Conservation (phyloP, 2,797 vertebrate species). For the Cyclura pinguis region DNA sequence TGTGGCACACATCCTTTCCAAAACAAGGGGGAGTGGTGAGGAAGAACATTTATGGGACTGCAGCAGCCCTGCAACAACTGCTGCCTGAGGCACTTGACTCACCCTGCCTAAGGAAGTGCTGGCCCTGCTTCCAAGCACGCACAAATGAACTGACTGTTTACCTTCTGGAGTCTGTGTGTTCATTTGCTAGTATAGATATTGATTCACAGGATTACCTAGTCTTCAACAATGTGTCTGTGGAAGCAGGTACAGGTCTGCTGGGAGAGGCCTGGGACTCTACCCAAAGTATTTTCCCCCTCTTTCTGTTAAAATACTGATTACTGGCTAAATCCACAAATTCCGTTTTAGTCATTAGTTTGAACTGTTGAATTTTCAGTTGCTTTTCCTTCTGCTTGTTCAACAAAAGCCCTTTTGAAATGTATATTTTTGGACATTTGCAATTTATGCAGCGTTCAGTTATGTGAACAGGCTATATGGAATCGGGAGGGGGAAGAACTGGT, state of each 20-base stretch:
- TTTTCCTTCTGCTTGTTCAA: background rate
- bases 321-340: background rate
- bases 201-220: background rate
- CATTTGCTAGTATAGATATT: background rate
- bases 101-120: background rate
- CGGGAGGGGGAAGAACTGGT: background rate
- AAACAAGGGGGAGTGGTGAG: background rate
- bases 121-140: background rate
- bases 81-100: background rate
- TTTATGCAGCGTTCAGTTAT: background rate
- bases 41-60: background rate
- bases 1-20: background rate
- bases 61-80: background rate
- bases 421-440: background rate
- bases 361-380: background rate
- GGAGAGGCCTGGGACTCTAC: background rate
- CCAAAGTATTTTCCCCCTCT: background rate
- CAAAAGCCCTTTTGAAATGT: background rate
- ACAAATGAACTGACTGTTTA: background rate
- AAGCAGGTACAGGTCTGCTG: too few species aligned
- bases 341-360: background rate
- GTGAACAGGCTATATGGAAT: background rate
- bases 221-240: too few species aligned
- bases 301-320: background rate
- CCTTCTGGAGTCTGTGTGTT: background rate